Base-by-base conservation (phyloP, 2,113 vertebrate genomes). In the Etia nguti region DNA sequence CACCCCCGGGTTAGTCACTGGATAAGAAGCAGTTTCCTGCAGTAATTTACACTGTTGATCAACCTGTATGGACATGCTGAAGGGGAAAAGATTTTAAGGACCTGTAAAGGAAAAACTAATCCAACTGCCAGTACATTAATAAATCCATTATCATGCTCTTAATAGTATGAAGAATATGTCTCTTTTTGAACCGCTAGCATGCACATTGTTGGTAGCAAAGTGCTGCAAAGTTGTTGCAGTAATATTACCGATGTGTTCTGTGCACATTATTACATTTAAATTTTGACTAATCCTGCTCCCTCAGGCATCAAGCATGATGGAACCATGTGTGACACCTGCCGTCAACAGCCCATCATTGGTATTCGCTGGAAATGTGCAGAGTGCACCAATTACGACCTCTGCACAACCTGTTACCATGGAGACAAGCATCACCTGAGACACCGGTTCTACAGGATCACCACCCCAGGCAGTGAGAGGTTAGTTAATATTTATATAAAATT, bases 301-400 rank as follows among this genome's bases (percentile, higher is more conserved):
- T 9, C 89, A 99, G 99, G 99, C 89, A 99, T 99, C 94, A 99
- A 99, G 90, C 99, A 99, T 18, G 99, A 99, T 88, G 99, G 99
- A 87, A 99, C 99, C 87, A 99, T 99, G 99, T 99, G 99, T 91
- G 99, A 99, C 93, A 99, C 99, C 34, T 99, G 99, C 93, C 97
- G 99, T 31, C 98, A 99, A 91, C 99, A 99, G 82, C 99, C 99
- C 18, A 99, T 99, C 96, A 99, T 99, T 88, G 99, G 99, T 68
- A 99, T 99, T 94, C 97, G 99, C 85, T 99, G 99, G 99, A 99
- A 99, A 90, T 99, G 99, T 95, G 99, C 99, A 0, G 99, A 99
- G 86, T 99, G 99, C 95, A 99, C 99, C 9, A 99, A 99, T 96
- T 99, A 99, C 59, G 99, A 99, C 92, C 96, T 99, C 92, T 99